Conservation (phyloP, 2,113 vertebrate genomes). For the Percopsis transmontana region DNA sequence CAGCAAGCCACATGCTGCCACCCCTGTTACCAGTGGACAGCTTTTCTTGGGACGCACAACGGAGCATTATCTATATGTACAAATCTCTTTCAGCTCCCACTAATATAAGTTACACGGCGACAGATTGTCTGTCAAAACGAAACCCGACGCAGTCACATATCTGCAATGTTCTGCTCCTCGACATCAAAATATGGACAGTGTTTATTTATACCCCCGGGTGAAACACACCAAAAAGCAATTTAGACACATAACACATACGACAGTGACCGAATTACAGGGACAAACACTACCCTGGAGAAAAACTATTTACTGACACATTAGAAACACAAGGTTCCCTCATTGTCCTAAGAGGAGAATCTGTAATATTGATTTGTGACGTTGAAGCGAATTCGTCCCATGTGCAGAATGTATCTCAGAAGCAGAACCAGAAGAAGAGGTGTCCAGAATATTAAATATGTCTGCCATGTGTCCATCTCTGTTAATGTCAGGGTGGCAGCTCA, state of each 20-base stretch:
- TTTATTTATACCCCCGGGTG: too few relatives aligned
- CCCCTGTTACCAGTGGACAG: constrained; percentile 27
- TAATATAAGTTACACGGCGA: constrained; percentile 24
- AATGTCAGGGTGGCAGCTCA: neutral
- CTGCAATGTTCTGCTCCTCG: constrained; percentile 18
- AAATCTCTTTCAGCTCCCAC: neutral
- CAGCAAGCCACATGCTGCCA: neutral
- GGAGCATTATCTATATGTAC: constrained; percentile 2
- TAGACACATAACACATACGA: too few relatives aligned
- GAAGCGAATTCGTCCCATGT: neutral
- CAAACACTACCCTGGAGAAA: neutral
- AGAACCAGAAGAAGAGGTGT: neutral
- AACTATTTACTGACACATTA: neutral
- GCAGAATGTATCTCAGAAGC: neutral
- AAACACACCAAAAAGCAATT: neutral
- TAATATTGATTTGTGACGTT: neutral
- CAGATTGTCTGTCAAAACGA: constrained; percentile 28
- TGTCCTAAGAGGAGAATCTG: neutral
- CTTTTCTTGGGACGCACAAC: constrained; percentile 29
- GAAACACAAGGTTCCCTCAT: neutral
- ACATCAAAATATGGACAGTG: neutral
- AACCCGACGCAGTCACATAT: constrained; percentile 8
- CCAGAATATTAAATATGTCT: neutral
- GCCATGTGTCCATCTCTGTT: constrained; percentile 25
- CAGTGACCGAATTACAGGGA: too few relatives aligned